Conservation (phyloP, 1,140 invertebrate species). For the Harpegnathos saltator region DNA sequence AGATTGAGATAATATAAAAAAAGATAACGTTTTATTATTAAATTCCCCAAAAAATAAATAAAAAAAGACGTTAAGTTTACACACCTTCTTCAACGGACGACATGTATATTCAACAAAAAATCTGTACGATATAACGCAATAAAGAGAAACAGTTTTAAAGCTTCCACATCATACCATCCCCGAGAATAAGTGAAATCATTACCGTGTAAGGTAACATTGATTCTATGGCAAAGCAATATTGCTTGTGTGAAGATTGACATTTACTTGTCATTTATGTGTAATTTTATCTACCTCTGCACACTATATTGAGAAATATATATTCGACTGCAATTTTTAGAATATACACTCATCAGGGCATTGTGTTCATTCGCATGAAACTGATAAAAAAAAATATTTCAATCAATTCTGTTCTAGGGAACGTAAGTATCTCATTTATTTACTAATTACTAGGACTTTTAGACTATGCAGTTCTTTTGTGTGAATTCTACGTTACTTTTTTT, state of each 20-base stretch:
- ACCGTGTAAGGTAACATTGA: slow-evolving; percentile 1
- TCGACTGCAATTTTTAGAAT: slow-evolving; percentile 17
- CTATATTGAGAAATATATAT: slow-evolving; percentile 26
- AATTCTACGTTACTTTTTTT: not conserved
- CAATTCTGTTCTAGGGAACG: slow-evolving; percentile 29
- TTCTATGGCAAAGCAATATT: slow-evolving; percentile 21
- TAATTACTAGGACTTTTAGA: slow-evolving; percentile 22
- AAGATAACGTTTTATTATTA: slow-evolving; percentile 51
- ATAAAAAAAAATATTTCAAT: slow-evolving; percentile 5
- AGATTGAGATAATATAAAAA: not conserved
- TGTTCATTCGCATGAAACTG: slow-evolving; percentile 2
- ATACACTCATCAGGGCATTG: slow-evolving; percentile 7
- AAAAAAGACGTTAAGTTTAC: slow-evolving; percentile 13
- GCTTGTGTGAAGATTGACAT: slow-evolving; percentile 16
- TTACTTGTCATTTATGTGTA: slow-evolving; percentile 21
- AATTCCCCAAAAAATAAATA: slow-evolving; percentile 12
- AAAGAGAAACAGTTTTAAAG: slow-evolving; percentile 41
- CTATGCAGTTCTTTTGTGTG: slow-evolving; percentile 24
- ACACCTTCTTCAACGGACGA: slow-evolving; percentile 24
- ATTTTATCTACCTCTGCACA: not conserved
- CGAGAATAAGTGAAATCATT: slow-evolving; percentile 25
- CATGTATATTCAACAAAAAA: slow-evolving; percentile 51
- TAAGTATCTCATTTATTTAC: slow-evolving; percentile 25
- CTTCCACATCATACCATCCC: slow-evolving; percentile 33
- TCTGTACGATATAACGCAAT: slow-evolving; percentile 44